These are phyloP conservation scores for Brotogeris chrysoptera DNA, from an alignment of 2,797 vertebrate species.

Conservation along the genomic window DNA sequence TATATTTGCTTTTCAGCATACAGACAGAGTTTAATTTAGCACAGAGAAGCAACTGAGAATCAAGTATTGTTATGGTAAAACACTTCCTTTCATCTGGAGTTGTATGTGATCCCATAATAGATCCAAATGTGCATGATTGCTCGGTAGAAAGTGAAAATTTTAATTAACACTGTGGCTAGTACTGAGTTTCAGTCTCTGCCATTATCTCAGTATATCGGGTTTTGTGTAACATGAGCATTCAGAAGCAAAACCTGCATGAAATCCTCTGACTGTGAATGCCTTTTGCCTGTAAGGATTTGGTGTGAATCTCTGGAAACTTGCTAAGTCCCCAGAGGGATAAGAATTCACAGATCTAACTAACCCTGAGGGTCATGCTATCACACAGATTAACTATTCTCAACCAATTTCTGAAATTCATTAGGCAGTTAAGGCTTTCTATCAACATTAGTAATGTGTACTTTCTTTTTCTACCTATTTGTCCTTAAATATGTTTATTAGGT, in stretches of 20 bases:
- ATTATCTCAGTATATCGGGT: not conserved
- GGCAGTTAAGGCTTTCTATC: slow-evolving; percentile 62
- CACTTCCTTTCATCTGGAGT: slow-evolving; percentile 13
- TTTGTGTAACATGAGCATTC: slow-evolving; percentile 4
- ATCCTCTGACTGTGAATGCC: slow-evolving; percentile 5
- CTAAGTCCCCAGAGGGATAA: slow-evolving; percentile 15
- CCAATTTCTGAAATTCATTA: slow-evolving; percentile 68
- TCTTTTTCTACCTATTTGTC: slow-evolving; percentile 56
- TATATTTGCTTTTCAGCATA: slow-evolving; percentile 3
- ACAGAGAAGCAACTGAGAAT: slow-evolving; percentile 4
- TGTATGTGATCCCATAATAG: not conserved
- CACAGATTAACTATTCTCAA: slow-evolving; percentile 62
- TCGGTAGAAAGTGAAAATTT: slow-evolving; percentile 23
- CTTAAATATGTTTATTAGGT: slow-evolving; percentile 51
- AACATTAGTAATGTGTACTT: slow-evolving; percentile 60
- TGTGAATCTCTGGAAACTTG: slow-evolving; percentile 49
- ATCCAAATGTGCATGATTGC: not conserved
- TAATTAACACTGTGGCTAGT: slow-evolving; percentile 3
- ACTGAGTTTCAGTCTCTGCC: not conserved
- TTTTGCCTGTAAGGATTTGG: not conserved
- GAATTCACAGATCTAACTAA: slow-evolving; percentile 67
- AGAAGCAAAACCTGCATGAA: slow-evolving; percentile 23
- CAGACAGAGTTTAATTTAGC: slow-evolving; percentile 15
- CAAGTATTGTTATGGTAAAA: slow-evolving; percentile 25
- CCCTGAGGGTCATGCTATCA: slow-evolving; percentile 60